These are phyloP conservation scores for Lottia scabra DNA, from an alignment of 2,888 invertebrate species.

Conservation along the genomic window DNA sequence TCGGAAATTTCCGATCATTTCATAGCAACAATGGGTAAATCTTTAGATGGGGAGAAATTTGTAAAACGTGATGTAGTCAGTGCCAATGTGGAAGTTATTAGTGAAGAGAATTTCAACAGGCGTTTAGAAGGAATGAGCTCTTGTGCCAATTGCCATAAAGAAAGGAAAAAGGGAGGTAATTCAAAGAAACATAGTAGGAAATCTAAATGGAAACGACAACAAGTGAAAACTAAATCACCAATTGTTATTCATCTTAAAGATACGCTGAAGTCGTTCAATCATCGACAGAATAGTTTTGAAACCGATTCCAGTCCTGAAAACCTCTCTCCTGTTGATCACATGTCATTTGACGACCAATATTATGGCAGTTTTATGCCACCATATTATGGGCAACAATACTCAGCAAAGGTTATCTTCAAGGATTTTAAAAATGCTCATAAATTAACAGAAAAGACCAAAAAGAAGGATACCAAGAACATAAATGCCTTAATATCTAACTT, in stretches of 20 bases:
- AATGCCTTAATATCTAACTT: conserved; percentile 63
- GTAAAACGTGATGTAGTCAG: conserved; percentile 54
- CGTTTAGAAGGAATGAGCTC: conserved; percentile 51
- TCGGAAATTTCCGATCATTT: too few relatives aligned
- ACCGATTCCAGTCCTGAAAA: conserved; percentile 33
- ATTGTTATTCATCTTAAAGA: conserved; percentile 62
- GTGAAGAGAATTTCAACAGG: conserved; percentile 50
- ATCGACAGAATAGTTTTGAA: conserved; percentile 46
- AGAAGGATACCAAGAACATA: conserved; percentile 62
- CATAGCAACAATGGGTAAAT: too few relatives aligned
- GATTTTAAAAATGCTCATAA: conserved; percentile 3
- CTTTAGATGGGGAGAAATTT: background rate
- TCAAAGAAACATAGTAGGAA: conserved; percentile 15
- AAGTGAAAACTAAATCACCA: conserved; percentile 53
- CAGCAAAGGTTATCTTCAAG: background rate
- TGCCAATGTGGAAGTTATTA: conserved; percentile 53
- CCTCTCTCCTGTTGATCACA: conserved; percentile 33
- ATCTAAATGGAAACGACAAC: conserved; percentile 25
- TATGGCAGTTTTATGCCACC: conserved; percentile 8
- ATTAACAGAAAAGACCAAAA: conserved; percentile 21
- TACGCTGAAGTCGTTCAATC: conserved; percentile 50
- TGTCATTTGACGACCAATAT: conserved; percentile 13
- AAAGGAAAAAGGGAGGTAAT: conserved; percentile 35
- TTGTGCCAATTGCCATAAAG: conserved; percentile 61
- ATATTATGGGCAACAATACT: conserved; percentile 2